Evolutionary conservation across 2,888 invertebrate species (phyloP).

Genomic region (Idaea aversata): DNA sequence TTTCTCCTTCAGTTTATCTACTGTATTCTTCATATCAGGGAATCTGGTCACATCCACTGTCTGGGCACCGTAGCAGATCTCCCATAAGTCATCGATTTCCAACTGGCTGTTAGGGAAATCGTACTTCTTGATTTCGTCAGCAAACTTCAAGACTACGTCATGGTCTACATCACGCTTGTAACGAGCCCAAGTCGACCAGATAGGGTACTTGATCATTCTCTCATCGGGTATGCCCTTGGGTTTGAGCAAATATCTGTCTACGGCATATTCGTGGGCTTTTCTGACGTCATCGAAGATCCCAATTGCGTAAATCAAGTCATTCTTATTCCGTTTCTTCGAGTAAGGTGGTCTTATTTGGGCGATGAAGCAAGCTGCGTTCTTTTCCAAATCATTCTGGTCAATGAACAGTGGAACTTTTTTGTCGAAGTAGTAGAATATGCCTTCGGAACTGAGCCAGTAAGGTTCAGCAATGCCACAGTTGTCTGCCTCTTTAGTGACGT

Average conservation of each 20-base stretch:
- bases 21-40: slow-evolving; percentile 75
- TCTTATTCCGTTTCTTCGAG: slow-evolving; percentile 56
- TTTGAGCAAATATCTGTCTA: slow-evolving; percentile 79
- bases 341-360: slow-evolving; percentile 73
- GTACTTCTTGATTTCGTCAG: slow-evolving; percentile 69
- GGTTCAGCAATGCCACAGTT: slow-evolving; percentile 81
- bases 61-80: slow-evolving; percentile 82
- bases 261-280: slow-evolving; percentile 81
- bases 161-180: slow-evolving; percentile 80
- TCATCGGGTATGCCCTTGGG: slow-evolving; percentile 80
- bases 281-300: slow-evolving; percentile 81
- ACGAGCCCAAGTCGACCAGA: slow-evolving; percentile 85
- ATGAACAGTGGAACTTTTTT: slow-evolving; percentile 83
- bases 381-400: slow-evolving; percentile 78
- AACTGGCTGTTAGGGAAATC: slow-evolving; percentile 78
- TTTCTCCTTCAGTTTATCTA: slow-evolving; percentile 54
- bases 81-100: slow-evolving; percentile 85
- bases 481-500: slow-evolving; percentile 78
- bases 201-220: slow-evolving; percentile 79
- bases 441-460: slow-evolving; percentile 85
- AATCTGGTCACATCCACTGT: slow-evolving; percentile 74
- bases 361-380: slow-evolving; percentile 74
- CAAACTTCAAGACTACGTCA: slow-evolving; percentile 68
- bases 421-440: slow-evolving; percentile 82
- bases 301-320: slow-evolving; percentile 79